A percentile compares a stretch with the other conserved stretches of the same genome.
These are phyloP conservation scores for Arctia plantaginis DNA, from an alignment of 2,888 invertebrate genomes.

Conservation along the genomic window DNA sequence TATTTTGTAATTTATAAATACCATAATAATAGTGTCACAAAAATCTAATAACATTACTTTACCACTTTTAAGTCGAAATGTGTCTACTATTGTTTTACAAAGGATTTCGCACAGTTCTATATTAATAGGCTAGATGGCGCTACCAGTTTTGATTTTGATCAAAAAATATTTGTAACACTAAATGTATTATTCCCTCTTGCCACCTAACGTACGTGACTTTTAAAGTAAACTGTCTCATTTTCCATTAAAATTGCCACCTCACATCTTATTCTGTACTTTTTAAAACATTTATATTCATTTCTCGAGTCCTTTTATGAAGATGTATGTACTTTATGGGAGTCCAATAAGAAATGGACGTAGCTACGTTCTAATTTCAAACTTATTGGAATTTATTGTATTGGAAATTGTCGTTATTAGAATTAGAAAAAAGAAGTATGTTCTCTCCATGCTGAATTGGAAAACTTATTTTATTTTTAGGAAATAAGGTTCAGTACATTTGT, in stretches of 20 bases:
- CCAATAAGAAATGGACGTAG: constrained; percentile 69
- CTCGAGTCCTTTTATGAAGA: constrained; percentile 73
- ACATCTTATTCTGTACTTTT: constrained; percentile 77
- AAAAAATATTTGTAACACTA: constrained; percentile 16
- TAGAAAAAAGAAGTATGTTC: not conserved
- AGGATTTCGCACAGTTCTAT: no score
- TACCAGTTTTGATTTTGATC: constrained; percentile 45
- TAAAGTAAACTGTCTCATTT: constrained; percentile 80
- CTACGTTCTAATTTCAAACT: constrained; percentile 47
- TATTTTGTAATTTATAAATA: no score
- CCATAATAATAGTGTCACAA: not conserved
- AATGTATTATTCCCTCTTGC: constrained; percentile 48
- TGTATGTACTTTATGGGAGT: constrained; percentile 66
- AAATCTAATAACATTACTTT: not conserved
- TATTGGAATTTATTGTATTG: constrained; percentile 53
- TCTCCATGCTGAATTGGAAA: not conserved
- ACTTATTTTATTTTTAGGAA: not conserved
- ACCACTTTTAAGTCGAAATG: not conserved
- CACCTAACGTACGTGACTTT: constrained; percentile 76
- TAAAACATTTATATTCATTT: constrained; percentile 81
- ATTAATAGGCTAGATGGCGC: constrained; percentile 67
- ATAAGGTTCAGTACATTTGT: no score
- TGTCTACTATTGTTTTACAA: not conserved
- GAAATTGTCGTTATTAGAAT: constrained; percentile 16
- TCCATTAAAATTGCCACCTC: constrained; percentile 77